These are phyloP conservation scores for Lithophane socia DNA, from an alignment of 2,888 invertebrate species.

Conservation along the genomic window DNA sequence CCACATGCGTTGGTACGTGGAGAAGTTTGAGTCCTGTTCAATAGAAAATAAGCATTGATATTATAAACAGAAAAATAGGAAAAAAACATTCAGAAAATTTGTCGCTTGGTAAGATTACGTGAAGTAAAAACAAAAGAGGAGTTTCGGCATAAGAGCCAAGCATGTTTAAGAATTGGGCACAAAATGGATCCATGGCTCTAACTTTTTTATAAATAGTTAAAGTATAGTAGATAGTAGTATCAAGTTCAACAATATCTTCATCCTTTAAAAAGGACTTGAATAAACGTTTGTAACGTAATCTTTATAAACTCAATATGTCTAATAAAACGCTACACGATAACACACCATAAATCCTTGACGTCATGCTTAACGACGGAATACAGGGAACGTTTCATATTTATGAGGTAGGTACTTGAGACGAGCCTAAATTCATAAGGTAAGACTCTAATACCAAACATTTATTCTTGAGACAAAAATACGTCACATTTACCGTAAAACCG, in stretches of 20 bases:
- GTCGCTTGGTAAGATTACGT: background rate
- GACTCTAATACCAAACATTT: conserved; percentile 43
- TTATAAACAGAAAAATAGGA: background rate
- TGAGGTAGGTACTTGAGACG: conserved; percentile 48
- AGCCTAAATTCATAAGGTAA: conserved; percentile 60
- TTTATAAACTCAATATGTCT: conserved; percentile 34
- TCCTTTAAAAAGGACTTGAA: background rate
- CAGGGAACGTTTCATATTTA: conserved; percentile 62
- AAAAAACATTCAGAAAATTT: background rate
- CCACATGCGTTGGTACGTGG: conserved; percentile 99
- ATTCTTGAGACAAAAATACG: conserved; percentile 35
- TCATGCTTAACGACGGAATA: conserved; percentile 48
- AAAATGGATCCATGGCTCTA: too few relatives aligned
- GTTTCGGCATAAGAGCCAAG: background rate
- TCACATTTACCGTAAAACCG: background rate
- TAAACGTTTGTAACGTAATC: background rate
- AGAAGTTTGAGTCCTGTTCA: conserved; percentile 96
- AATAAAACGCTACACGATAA: conserved; percentile 39
- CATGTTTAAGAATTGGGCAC: background rate
- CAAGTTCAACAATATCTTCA: background rate
- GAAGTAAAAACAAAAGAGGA: background rate
- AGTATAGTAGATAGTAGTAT: background rate
- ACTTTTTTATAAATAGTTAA: background rate
- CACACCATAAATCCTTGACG: conserved; percentile 49
- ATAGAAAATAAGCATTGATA: background rate